These are phyloP conservation scores for Andrena haemorrhoa DNA, from an alignment of 2,888 invertebrate genomes.

Conservation along the genomic window DNA sequence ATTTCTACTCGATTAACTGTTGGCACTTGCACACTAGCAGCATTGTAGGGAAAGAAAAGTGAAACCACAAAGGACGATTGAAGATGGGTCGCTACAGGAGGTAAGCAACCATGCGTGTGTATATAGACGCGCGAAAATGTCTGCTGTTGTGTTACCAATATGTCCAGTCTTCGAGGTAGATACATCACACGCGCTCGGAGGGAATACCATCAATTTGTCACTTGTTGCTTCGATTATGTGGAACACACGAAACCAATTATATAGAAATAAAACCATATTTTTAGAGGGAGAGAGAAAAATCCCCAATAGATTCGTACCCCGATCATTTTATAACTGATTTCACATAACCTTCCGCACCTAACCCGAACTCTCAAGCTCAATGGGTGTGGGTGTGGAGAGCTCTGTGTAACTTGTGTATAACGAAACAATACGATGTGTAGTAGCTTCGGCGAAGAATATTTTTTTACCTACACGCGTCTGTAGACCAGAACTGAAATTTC, in stretches of 20 bases:
- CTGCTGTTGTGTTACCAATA: slow-evolving; percentile 14
- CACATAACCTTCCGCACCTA: slow-evolving; percentile 31
- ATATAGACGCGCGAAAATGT: neutral
- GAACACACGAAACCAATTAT: neutral
- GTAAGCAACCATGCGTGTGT: slow-evolving; percentile 35
- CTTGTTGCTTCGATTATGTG: neutral
- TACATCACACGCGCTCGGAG: neutral
- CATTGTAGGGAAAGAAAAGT: neutral
- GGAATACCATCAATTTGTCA: neutral
- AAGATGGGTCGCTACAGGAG: slow-evolving; percentile 70
- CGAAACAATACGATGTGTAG: neutral
- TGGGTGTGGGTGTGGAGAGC: too few relatives aligned
- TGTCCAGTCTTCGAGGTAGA: neutral
- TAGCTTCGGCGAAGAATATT: neutral
- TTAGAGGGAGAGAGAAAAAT: neutral
- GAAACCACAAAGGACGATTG: slow-evolving; percentile 9
- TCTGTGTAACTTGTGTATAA: too few relatives aligned
- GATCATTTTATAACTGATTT: slow-evolving; percentile 1
- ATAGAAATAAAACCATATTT: neutral
- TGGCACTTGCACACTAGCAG: neutral
- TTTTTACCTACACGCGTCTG: neutral
- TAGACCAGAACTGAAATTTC: neutral
- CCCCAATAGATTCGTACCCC: neutral
- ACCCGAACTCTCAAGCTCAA: neutral
- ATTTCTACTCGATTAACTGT: slow-evolving; percentile 10